Evolutionary conservation across 2,797 vertebrate genomes (phyloP), one percentile per base, ranked within the genome.

Genomic region (Knipowitschia caucasica): DNA sequence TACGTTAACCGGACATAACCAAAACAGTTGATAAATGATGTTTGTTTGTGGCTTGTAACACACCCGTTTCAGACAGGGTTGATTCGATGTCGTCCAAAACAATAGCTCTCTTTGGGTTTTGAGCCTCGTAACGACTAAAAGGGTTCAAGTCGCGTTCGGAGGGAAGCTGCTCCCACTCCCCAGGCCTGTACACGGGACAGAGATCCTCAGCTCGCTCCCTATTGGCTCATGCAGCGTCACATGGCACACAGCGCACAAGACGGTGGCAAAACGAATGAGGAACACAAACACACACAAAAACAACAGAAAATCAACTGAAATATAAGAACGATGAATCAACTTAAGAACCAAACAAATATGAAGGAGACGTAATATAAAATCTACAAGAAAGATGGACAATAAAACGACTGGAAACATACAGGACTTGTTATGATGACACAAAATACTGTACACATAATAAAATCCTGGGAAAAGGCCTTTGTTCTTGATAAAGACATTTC

Each of bases 121-220:
- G 84, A 21, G 91, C 90, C 73, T 99, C 93, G 50, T 95, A 99
- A 66, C 96, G 96, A 77, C 95, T 98, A 80, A 98, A 99, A 11
- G 94, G 97, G 82, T 98, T 98, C 50, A 96, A 88, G 64, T 98
- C 95, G 21, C 81, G 93, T 73, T 98, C 95, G 4, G 94, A 98
- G 0, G 95, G 94, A 31, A 98, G 91, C 77, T 96, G 94, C 82
- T 96, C 97, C 97, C 96, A 98, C 82, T 98, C 95, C 66, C 94
- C 93, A 39, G 97, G 97, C 96, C 97, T 99, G 94, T 99, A 99
- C 89, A 99, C 92, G 91, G 97, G 97, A 95, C 95, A 98, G 89
- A 99, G 95, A 98, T 98, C 94, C 94, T 92, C 94, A 90, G 95
- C 93, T 93, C 92, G 92, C 83, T 99, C 97, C 89, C 97, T 99